These are phyloP conservation scores for Cerceris ruficornis DNA, from an alignment of 2,888 invertebrate species.

Conservation along the genomic window DNA sequence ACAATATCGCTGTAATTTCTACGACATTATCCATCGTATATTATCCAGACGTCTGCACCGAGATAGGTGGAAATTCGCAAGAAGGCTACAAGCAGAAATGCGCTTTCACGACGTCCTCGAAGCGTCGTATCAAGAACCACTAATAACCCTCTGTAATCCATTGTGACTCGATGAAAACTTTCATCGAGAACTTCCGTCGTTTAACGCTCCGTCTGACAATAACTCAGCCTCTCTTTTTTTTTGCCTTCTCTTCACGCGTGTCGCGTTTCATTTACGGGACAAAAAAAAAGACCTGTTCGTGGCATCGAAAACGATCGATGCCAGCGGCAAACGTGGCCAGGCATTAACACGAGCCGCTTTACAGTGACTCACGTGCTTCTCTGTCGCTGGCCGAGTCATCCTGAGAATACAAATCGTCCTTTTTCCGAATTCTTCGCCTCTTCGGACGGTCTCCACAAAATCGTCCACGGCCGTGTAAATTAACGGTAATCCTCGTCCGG, in stretches of 20 bases:
- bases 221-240: slow-evolving; percentile 12
- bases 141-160: no score
- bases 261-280: slow-evolving; percentile 9
- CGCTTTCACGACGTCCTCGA: no score
- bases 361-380: slow-evolving; percentile 51
- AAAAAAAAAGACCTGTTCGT: slow-evolving; percentile 34
- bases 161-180: no score
- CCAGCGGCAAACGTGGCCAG: slow-evolving; percentile 33
- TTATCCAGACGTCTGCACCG: no score
- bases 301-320: slow-evolving; percentile 52
- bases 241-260: slow-evolving; percentile 10
- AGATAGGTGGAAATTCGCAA: no score
- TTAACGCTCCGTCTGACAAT: not conserved
- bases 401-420: slow-evolving; percentile 57
- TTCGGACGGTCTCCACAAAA: slow-evolving; percentile 15
- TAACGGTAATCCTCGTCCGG: slow-evolving; percentile 42
- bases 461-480: slow-evolving; percentile 31
- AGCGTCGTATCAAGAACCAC: no score
- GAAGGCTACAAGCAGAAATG: no score
- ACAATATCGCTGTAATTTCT: no score
- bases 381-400: slow-evolving; percentile 40
- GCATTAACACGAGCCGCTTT: slow-evolving; percentile 27
- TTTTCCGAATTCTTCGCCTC: slow-evolving; percentile 5
- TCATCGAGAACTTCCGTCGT: not conserved
- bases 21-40: no score